phyloP scores from a whole-genome alignment of 2,113 vertebrate species.

The Lasiurus cinereus region DNA sequence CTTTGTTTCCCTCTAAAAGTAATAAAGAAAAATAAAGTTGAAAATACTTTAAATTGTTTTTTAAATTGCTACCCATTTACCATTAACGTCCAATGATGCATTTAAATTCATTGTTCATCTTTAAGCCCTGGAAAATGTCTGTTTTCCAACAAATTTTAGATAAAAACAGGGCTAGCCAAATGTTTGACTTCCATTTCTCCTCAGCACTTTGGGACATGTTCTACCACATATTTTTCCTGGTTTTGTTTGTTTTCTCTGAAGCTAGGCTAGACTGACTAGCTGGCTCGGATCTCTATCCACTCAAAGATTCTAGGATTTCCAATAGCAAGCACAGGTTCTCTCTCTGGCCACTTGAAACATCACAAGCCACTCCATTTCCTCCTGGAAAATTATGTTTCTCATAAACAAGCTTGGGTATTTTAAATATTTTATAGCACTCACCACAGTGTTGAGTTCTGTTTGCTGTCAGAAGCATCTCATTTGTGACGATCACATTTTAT shows the following conservation, averaged over 20 bases:
- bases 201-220: background rate
- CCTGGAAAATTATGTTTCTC: background rate
- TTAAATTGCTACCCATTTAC: constrained; percentile 74
- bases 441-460: constrained; percentile 4
- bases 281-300: background rate
- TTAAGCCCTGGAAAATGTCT: constrained; percentile 78
- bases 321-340: background rate
- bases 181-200: background rate
- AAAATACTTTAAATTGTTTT: constrained; percentile 69
- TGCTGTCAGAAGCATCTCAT: background rate
- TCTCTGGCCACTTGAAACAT: background rate
- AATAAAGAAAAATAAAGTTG: constrained; percentile 84
- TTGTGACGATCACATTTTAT: background rate
- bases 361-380: background rate
- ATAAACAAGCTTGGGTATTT: background rate
- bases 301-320: background rate
- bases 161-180: background rate
- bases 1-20: constrained; percentile 45
- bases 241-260: background rate
- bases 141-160: background rate
- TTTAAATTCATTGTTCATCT: constrained; percentile 81
- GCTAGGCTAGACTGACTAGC: background rate
- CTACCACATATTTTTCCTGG: background rate
- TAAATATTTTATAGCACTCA: constrained; percentile 12
- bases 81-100: constrained; percentile 81